Evolutionary conservation across 2,797 vertebrate genomes (phyloP), one percentile per base, ranked within the genome.

Genomic region (Micromesistius poutassou): DNA sequence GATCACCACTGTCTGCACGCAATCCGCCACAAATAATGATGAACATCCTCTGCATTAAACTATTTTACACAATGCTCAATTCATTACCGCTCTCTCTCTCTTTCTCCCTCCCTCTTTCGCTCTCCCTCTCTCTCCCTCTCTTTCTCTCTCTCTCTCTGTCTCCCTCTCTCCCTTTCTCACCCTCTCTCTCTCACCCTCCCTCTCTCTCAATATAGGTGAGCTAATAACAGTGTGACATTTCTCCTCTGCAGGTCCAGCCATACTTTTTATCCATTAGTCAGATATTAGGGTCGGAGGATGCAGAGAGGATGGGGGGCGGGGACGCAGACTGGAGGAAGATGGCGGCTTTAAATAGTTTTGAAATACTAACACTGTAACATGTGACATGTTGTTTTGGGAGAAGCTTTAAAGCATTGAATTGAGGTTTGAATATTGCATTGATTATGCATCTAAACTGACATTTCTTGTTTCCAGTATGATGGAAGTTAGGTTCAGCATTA

Each of bases 11-110:
- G 94, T 95, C 94, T 93, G 90, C 88, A 89, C 80, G 89, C 91
- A 94, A 93, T 92, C 91, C 91, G 76, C 91, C 92, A 92, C 94
- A 94, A 94, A 95, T 95, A 95, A 95, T 95, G 94, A 94, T 94
- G 92, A 93, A 95, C 94, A 94, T 93, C 93, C 92, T 89, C 91
- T 89, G 91, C 90, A 94, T 94, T 94, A 93, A 93, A 94, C 92
- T 93, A 93, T 93, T 93, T 94, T 94, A 92, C 91, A 94, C 93
- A 92, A 94, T 92, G 85, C 91, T 92, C 94, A 94, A 94, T 95
- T 95, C 93, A 94, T 94, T 94, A 94, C 89, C 84, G 79, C 71
- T 22, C 73, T 79, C 74, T 71, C 55, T 35, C 76, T 82, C 79
- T 84, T 80, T 82, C 70, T 79, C 87, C 68, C 71, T 12, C 79